These are phyloP conservation scores for Halcyon badia DNA, from an alignment of 2,797 vertebrate genomes.

Conservation along the genomic window DNA sequence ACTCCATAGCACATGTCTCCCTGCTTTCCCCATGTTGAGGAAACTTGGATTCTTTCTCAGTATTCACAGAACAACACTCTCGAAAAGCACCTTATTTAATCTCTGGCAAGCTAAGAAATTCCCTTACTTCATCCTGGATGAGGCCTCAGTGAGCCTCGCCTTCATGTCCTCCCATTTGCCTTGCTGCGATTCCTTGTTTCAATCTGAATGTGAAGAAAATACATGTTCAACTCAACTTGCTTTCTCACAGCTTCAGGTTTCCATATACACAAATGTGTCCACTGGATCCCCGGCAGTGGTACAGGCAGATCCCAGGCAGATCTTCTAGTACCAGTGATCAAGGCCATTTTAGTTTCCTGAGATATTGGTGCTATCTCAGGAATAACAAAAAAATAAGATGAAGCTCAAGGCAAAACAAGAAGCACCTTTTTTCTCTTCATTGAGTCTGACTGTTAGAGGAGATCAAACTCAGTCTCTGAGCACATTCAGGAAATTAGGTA, in stretches of 20 bases:
- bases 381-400: neutral
- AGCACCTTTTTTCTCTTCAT: rapidly evolving
- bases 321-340: neutral
- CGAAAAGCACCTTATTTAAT: neutral
- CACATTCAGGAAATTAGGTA: conserved; percentile 14
- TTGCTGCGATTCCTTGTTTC: neutral
- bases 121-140: neutral
- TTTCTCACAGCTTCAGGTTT: neutral
- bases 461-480: neutral
- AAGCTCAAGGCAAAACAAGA: neutral
- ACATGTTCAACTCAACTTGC: neutral
- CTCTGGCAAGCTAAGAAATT: neutral
- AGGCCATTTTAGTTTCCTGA: neutral
- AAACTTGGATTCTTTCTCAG: neutral
- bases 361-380: neutral
- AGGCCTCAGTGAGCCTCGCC: neutral
- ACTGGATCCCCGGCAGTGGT: neutral
- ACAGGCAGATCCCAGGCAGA: neutral
- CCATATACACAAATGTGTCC: neutral
- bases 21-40: neutral
- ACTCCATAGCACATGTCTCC: neutral
- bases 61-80: neutral
- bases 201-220: neutral
- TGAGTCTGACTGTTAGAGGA: neutral
- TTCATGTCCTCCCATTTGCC: neutral